phyloP scores from a whole-genome alignment of 1,140 invertebrate genomes.

The Aphis gossypii region DNA sequence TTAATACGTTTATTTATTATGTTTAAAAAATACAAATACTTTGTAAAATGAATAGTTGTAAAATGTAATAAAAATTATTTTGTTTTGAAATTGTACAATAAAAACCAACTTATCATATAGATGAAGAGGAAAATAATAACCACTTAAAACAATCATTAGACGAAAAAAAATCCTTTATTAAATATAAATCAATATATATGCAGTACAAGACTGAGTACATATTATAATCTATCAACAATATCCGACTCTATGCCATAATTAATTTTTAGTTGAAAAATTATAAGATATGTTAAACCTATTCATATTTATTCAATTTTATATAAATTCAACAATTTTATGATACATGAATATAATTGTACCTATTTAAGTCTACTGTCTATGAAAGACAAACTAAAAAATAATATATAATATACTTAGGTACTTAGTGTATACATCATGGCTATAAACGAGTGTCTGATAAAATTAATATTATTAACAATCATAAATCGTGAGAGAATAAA shows the following conservation, averaged over 20 bases:
- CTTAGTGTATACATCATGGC: background rate
- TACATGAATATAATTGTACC: background rate
- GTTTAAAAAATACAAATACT: background rate
- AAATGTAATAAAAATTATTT: background rate
- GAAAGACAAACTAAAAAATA: background rate
- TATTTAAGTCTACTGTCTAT: background rate
- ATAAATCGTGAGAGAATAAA: slow-evolving; percentile 7
- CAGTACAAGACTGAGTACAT: too few species aligned
- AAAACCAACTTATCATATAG: background rate
- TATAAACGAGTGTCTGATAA: background rate
- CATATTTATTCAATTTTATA: background rate
- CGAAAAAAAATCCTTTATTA: background rate
- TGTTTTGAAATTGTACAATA: background rate
- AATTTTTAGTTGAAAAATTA: background rate
- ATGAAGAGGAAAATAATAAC: background rate
- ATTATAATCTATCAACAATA: background rate
- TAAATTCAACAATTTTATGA: background rate
- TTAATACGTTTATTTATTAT: background rate
- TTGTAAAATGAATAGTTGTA: background rate
- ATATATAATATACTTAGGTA: background rate
- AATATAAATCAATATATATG: background rate
- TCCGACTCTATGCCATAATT: background rate
- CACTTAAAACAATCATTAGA: background rate
- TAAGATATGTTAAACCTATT: background rate
- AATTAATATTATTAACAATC: slow-evolving; percentile 2